A percentile compares a stretch with the other conserved stretches of the same genome.
These are phyloP conservation scores for Metellina segmentata DNA, from an alignment of 2,888 invertebrate species.

Conservation along the genomic window DNA sequence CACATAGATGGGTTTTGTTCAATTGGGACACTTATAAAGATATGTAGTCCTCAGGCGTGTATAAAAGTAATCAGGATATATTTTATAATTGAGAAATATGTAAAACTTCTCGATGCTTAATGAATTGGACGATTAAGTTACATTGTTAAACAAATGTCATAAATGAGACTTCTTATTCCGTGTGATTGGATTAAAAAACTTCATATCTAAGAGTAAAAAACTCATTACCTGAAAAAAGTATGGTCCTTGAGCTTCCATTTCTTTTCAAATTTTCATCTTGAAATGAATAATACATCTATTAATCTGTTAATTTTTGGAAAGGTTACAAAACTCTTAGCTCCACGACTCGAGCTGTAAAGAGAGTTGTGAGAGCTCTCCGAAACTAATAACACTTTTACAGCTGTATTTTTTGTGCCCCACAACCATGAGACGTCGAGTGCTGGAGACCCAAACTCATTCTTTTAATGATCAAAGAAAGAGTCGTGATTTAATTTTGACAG, in stretches of 20 bases:
- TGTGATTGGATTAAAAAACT: not conserved
- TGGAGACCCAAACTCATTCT: conserved; percentile 6
- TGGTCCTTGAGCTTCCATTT: not conserved
- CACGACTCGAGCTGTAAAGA: conserved; percentile 9
- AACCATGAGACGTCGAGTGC: not conserved
- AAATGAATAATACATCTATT: conserved; percentile 29
- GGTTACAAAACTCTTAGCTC: conserved; percentile 10
- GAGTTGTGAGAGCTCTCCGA: not conserved
- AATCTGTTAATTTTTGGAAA: conserved; percentile 39
- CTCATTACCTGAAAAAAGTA: not conserved
- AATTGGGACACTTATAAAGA: too few relatives aligned
- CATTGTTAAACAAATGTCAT: not conserved
- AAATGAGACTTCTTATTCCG: not conserved
- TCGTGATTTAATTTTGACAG: conserved; percentile 49
- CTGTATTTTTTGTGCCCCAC: not conserved
- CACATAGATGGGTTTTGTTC: too few relatives aligned
- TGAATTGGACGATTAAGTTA: not conserved
- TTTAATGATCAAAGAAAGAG: conserved; percentile 47
- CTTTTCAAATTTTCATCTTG: not conserved
- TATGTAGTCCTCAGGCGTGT: not conserved
- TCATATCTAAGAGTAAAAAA: not conserved
- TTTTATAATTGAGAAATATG: not conserved
- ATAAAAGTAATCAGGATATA: not conserved
- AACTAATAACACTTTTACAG: conserved; percentile 11
- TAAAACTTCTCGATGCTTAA: not conserved